Conservation (phyloP, 2,797 vertebrate genomes). For the Girardinus metallicus region DNA sequence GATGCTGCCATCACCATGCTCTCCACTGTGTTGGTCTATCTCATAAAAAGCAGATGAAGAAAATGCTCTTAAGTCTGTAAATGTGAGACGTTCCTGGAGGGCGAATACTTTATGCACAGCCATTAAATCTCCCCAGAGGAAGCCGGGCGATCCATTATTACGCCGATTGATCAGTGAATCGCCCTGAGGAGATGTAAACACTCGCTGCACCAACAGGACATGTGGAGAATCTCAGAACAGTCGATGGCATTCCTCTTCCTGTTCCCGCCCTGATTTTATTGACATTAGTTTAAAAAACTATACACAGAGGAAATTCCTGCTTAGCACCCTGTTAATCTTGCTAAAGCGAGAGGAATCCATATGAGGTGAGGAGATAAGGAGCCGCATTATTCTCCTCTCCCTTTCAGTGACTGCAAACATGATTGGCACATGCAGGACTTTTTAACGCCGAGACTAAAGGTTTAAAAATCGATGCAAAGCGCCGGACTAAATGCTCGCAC, state of each 20-base stretch:
- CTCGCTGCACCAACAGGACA: constrained; percentile 28
- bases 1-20: neutral
- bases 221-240: constrained; percentile 55
- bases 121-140: constrained; percentile 66
- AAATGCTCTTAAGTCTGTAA: neutral
- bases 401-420: constrained; percentile 53
- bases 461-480: constrained; percentile 62
- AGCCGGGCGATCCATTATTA: constrained; percentile 71
- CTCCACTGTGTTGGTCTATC: neutral
- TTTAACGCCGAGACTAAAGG: constrained; percentile 55
- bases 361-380: constrained; percentile 69
- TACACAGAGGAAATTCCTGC: constrained; percentile 61
- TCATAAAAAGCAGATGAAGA: neutral
- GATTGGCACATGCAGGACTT: constrained; percentile 63
- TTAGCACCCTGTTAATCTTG: constrained; percentile 65
- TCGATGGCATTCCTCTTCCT: constrained; percentile 49
- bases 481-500: constrained; percentile 59
- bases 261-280: constrained; percentile 58
- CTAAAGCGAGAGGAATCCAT: constrained; percentile 58
- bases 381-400: constrained; percentile 40
- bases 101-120: constrained; percentile 13
- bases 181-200: constrained; percentile 55
- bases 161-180: constrained; percentile 70
- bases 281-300: constrained; percentile 69
- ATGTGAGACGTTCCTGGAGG: neutral